Percentiles rank a stretch among this genome's conserved stretches.
phyloP scores from a whole-genome alignment of 2,888 invertebrate genomes.

The Poecilobothrus nobilitatus region DNA sequence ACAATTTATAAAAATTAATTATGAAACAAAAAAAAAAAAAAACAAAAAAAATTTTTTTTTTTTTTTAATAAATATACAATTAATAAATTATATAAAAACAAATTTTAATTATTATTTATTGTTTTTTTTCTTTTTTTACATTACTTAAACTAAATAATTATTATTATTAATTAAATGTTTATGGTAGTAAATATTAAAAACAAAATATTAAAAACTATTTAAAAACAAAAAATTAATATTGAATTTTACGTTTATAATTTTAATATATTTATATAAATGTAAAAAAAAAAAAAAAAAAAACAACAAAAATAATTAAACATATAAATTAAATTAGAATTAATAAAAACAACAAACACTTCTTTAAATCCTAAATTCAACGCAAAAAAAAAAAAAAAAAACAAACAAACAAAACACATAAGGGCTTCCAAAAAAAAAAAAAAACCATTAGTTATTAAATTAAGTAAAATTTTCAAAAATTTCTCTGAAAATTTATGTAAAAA shows the following conservation, averaged over 20 bases:
- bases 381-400: constrained; percentile 2
- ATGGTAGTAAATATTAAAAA: background rate
- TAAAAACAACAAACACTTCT: constrained; percentile 16
- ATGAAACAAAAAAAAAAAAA: no score
- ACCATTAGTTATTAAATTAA: constrained; percentile 17
- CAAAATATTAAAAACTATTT: background rate
- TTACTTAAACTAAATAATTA: no score
- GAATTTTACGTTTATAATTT: constrained; percentile 44
- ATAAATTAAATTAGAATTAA: constrained; percentile 41
- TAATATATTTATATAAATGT: no score
- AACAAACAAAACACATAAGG: constrained; percentile 38
- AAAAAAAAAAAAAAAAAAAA: no score
- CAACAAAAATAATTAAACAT: no score
- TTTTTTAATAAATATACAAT: no score
- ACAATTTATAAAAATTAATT: no score
- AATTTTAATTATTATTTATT: no score
- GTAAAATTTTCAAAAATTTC: constrained; percentile 18
- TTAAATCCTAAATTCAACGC: background rate
- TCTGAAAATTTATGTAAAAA: background rate
- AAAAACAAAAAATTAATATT: constrained; percentile 23
- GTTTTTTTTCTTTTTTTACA: no score
- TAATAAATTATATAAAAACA: no score
- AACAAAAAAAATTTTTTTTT: no score
- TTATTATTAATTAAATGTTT: background rate
- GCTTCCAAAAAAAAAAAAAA: constrained; percentile 39